These are phyloP conservation scores for Drosophila pseudoobscura DNA, from an alignment of 1,140 invertebrate species.

Conservation along the genomic window DNA sequence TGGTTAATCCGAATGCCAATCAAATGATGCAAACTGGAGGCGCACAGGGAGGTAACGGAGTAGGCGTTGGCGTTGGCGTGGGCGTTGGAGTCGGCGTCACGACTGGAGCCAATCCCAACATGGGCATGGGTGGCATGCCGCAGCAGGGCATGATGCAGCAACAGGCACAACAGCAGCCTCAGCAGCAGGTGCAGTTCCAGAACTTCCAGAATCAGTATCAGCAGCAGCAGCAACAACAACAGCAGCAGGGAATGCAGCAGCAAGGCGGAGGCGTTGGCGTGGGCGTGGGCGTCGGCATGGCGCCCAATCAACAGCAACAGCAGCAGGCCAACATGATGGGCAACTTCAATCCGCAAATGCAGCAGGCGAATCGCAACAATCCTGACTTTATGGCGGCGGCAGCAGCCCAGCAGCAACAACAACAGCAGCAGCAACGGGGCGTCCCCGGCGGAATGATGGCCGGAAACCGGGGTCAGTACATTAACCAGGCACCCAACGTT, in stretches of 20 bases:
- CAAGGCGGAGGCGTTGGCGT: slow-evolving; percentile 52
- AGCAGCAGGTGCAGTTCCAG: slow-evolving; percentile 76
- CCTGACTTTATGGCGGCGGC: slow-evolving; percentile 82
- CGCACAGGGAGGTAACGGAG: slow-evolving; percentile 56
- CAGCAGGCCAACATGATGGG: slow-evolving; percentile 83
- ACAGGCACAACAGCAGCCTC: slow-evolving; percentile 62
- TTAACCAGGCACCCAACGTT: slow-evolving; percentile 82
- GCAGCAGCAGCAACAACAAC: slow-evolving; percentile 68
- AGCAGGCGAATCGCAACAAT: slow-evolving; percentile 82
- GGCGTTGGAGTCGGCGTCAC: slow-evolving; percentile 36
- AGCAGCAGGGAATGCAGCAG: slow-evolving; percentile 70
- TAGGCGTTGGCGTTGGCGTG: slow-evolving; percentile 57
- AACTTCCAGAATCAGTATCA: slow-evolving; percentile 79
- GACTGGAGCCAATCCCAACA: slow-evolving; percentile 51
- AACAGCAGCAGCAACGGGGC: slow-evolving; percentile 83
- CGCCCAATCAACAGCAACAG: slow-evolving; percentile 66
- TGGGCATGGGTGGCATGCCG: slow-evolving; percentile 70
- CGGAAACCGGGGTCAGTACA: slow-evolving; percentile 77
- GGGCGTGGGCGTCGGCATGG: slow-evolving; percentile 66
- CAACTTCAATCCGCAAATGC: slow-evolving; percentile 82
- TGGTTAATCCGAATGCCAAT: slow-evolving; percentile 83
- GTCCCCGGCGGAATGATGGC: slow-evolving; percentile 80
- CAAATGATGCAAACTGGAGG: slow-evolving; percentile 64
- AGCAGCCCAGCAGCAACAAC: slow-evolving; percentile 56
- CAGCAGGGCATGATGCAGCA: slow-evolving; percentile 75